Evolutionary conservation across 2,888 invertebrate genomes (phyloP).

Genomic region (Heteromyza rotundicornis): DNA sequence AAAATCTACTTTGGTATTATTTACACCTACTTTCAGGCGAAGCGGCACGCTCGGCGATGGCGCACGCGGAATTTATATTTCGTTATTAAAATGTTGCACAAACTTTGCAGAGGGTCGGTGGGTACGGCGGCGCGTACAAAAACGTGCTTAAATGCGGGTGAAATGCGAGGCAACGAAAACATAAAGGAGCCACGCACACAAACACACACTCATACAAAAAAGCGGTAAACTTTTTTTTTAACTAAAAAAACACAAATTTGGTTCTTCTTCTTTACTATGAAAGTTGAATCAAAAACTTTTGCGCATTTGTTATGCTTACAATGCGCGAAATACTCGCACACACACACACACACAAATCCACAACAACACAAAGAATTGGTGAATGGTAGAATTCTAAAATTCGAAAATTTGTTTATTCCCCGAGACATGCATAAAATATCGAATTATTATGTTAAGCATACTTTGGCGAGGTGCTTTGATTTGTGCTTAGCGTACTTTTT

Average conservation of each 20-base stretch:
- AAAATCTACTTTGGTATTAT: not conserved
- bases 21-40: not conserved
- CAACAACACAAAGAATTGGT: no score
- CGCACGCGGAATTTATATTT: not conserved
- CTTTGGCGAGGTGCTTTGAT: not conserved
- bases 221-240: no score
- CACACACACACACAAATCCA: no score
- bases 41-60: not conserved
- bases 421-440: constrained; percentile 2
- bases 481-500: not conserved
- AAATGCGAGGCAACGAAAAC: not conserved
- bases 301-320: constrained; percentile 3
- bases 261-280: not conserved
- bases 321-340: not conserved
- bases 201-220: no score
- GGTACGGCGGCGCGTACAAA: not conserved
- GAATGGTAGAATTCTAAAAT: not conserved
- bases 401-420: not conserved
- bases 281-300: not conserved
- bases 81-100: not conserved
- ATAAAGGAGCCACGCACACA: no score
- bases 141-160: not conserved
- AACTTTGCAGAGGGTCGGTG: not conserved
- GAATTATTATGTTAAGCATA: not conserved
- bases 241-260: not conserved